phyloP scores from a whole-genome alignment of 2,113 vertebrate species.

The Leucosticte australis region DNA sequence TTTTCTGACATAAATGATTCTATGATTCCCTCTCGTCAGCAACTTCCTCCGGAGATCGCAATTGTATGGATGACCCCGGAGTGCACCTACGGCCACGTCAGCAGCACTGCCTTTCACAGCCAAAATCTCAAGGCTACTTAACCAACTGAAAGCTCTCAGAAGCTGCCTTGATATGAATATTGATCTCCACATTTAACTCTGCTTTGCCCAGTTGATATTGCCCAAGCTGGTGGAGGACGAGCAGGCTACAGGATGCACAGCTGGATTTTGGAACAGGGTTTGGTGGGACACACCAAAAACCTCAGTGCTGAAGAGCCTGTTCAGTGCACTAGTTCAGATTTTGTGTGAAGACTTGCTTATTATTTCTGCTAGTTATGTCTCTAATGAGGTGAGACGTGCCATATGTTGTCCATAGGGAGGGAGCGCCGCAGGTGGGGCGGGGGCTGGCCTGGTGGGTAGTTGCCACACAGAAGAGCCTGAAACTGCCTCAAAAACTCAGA shows the following conservation, averaged over 20 bases:
- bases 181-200: not conserved
- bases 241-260: accelerated
- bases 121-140: not conserved
- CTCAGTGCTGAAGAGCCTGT: not conserved
- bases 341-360: constrained; percentile 28
- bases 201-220: not conserved
- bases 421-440: not conserved
- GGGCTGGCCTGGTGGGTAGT: not conserved
- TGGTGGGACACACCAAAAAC: not conserved
- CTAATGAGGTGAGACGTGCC: constrained; percentile 62
- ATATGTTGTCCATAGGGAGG: constrained; percentile 53
- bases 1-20: not conserved
- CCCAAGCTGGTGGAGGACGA: not conserved
- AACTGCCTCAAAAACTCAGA: not conserved
- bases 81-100: not conserved
- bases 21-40: not conserved
- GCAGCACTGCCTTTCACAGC: not conserved
- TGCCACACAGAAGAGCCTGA: not conserved
- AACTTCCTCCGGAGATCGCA: not conserved
- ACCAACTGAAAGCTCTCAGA: constrained; percentile 11
- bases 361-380: constrained; percentile 57
- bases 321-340: not conserved
- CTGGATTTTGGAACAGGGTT: not conserved
- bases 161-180: not conserved
- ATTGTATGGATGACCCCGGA: not conserved